Evolutionary conservation across 2,888 invertebrate species (phyloP), one percentile per base, ranked within the genome.

Genomic region (Sylvicola cinctus): DNA sequence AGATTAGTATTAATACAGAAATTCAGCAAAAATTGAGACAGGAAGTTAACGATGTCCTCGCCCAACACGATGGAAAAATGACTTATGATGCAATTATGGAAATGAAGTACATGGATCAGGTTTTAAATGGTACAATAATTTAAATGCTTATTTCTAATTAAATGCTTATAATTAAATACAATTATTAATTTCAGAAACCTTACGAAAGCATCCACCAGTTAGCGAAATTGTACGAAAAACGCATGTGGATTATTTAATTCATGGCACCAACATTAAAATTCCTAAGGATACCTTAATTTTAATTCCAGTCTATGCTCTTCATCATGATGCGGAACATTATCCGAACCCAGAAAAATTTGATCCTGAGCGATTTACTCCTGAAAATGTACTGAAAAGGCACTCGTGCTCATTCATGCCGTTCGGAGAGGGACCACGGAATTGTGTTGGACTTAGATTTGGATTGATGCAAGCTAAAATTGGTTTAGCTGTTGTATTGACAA

Each of bases 291-390:
- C 60, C 0, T 43, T 57, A 12, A 48, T 69, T 3, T 55, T 66
- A 13, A 60, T 72, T 29, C 67, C 70, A 8, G 56, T 61, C 6
- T 60, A 63, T 41, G 62, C 65, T 16, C 64, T 72, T 41, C 72
- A 73, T 41, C 65, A 64, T 49, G 70, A 71, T 45, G 62, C 67
- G 0, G 58, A 63, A 2, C 55, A 65, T 43, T 72, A 66, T 42
- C 65, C 68, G 0, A 59, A 74, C 8, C 74, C 75, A 1, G 60
- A 67, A 2, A 57, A 58, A 23, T 74, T 73, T 39, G 61, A 65
- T 34, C 73, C 73, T 0, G 68, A 71, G 15, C 57, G 73, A 40
- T 74, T 72, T 49, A 48, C 58, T 1, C 51, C 58, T 5, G 62
- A 64, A 37, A 61, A 62, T 16, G 67, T 36, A 11, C 17, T 20